A percentile compares a stretch with the other conserved stretches of the same genome.
Evolutionary conservation across 2,888 invertebrate species (phyloP).

Genomic region (Mactromeris polynyma): DNA sequence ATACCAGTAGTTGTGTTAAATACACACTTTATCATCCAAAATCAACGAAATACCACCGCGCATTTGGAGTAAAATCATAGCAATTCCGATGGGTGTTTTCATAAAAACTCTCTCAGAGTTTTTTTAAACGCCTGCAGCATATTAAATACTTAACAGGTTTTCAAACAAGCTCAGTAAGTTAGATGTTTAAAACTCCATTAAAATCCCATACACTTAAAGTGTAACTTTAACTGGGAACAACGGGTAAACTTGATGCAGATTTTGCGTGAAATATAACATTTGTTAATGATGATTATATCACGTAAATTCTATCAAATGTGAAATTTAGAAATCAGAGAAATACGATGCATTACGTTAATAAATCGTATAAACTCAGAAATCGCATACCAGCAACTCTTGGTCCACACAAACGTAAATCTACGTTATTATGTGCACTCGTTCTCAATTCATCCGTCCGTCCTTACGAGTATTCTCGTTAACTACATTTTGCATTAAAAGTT

Average conservation of each 20-base stretch:
- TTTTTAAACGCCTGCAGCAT: not conserved
- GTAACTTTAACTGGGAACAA: not conserved
- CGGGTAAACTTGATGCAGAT: not conserved
- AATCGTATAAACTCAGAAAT: no score
- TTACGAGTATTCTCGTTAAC: no score
- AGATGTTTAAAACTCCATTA: not conserved
- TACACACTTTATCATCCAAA: not conserved
- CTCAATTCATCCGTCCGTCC: no score
- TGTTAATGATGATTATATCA: not conserved
- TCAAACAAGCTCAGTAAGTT: not conserved
- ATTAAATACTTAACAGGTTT: not conserved
- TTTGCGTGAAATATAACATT: not conserved
- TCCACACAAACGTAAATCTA: no score
- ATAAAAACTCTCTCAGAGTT: no score
- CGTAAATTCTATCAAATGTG: no score
- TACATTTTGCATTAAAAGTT: no score
- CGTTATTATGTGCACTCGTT: no score
- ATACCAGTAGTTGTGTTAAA: not conserved
- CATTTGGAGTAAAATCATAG: not conserved
- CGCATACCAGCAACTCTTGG: no score
- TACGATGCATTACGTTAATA: not conserved
- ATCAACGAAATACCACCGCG: not conserved
- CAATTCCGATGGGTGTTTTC: not conserved
- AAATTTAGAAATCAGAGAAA: not conserved
- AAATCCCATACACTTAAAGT: not conserved